Conservation (phyloP, 2,888 invertebrate species). For the Torymus texanus region DNA sequence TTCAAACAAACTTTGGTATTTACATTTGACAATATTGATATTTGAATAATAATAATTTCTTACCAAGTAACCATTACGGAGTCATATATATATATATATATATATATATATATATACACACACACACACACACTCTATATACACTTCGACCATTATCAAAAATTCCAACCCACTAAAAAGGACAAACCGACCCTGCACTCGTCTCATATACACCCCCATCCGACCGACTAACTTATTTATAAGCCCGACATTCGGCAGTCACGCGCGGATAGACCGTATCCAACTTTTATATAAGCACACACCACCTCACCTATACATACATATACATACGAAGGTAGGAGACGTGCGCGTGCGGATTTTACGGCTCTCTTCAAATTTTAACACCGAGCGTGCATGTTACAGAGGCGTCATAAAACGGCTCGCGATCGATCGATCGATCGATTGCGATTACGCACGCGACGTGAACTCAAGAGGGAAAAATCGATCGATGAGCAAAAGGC, state of each 20-base stretch:
- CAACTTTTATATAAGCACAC: constrained; percentile 14
- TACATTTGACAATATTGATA: no score
- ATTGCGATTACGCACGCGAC: constrained; percentile 10
- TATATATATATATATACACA: no score
- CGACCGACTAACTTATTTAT: constrained; percentile 33
- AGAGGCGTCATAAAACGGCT: constrained; percentile 8
- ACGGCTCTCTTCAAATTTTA: constrained; percentile 47
- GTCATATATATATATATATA: no score
- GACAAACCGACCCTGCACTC: background rate
- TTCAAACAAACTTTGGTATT: no score
- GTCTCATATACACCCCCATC: background rate
- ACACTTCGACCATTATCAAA: no score
- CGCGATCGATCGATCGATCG: constrained; percentile 14
- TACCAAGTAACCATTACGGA: no score
- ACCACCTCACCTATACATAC: no score
- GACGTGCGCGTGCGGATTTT: constrained; percentile 17
- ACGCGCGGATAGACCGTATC: background rate
- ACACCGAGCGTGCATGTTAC: constrained; percentile 3
- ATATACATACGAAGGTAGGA: no score
- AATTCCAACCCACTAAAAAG: no score
- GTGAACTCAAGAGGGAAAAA: background rate
- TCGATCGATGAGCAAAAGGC: constrained; percentile 11
- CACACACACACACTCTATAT: no score
- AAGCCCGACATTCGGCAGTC: background rate
- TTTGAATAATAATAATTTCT: no score